Conservation (phyloP, 2,888 invertebrate species). For the Drosophila kuntzei region DNA sequence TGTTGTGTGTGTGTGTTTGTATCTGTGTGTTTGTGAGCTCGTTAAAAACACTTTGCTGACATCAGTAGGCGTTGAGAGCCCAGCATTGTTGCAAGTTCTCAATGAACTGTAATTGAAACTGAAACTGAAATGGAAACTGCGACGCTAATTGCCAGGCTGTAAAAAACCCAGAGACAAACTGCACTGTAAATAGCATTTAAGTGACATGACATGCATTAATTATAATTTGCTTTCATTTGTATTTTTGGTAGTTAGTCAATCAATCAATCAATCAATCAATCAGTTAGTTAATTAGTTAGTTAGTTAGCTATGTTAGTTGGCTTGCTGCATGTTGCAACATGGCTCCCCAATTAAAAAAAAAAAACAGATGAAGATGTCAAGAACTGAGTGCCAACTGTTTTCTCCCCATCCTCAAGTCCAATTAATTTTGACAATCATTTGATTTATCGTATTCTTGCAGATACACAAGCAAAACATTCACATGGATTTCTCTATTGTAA, state of each 20-base stretch:
- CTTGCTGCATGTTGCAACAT: slow-evolving; percentile 52
- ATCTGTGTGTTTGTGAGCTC: slow-evolving; percentile 43
- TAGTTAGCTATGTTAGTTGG: slow-evolving; percentile 34
- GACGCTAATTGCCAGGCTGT: slow-evolving; percentile 73
- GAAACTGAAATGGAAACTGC: slow-evolving; percentile 75
- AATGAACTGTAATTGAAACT: slow-evolving; percentile 81
- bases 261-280: slow-evolving; percentile 1
- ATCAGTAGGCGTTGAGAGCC: slow-evolving; percentile 52
- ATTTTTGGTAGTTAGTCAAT: slow-evolving; percentile 10
- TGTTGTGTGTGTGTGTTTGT: slow-evolving; percentile 24
- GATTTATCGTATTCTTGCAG: slow-evolving; percentile 82
- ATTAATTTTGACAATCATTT: slow-evolving; percentile 78
- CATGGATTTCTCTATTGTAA: slow-evolving; percentile 83
- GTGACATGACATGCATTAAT: slow-evolving; percentile 76
- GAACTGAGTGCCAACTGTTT: slow-evolving; percentile 26
- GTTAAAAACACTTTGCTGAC: slow-evolving; percentile 78
- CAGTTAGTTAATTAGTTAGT: neutral
- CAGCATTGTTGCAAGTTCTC: slow-evolving; percentile 73
- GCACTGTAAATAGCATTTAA: slow-evolving; percentile 52
- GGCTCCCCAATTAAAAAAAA: slow-evolving; percentile 28
- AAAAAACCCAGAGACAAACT: slow-evolving; percentile 29
- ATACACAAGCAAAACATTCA: slow-evolving; percentile 83
- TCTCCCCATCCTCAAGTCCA: slow-evolving; percentile 54
- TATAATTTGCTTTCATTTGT: slow-evolving; percentile 61
- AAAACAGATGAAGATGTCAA: slow-evolving; percentile 10